Base-by-base conservation (phyloP, 2,888 invertebrate genomes). In the Biston betularia region DNA sequence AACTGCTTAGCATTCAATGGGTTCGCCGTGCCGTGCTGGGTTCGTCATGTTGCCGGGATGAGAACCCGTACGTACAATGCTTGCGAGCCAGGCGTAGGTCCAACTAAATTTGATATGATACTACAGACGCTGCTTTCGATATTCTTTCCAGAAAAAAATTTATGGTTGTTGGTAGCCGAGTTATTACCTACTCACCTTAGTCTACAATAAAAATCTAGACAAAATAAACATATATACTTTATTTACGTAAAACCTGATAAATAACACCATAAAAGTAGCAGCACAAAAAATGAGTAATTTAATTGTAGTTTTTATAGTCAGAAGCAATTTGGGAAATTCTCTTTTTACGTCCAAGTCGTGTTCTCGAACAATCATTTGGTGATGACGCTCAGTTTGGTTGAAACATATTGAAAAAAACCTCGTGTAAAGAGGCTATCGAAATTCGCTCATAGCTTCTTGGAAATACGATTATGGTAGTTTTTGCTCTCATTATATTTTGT, bases 401-500 rank as follows among this genome's bases (percentile, higher is more conserved):
- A 44, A 45, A 56, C 50, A 14, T 58, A 12, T 45, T 56, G 38
- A 46, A 38, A 50, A 44, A 56, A 63, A 49, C 9, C 4, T 34
- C 1, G 45, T 53, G 34, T 9, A 42, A 56, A 56, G 52, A 63
- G 40, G 35, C 15, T 55, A 63, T 44, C 48, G 34, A 50, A 45
- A 44, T 58, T 24, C 12, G 15, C 42, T 46, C 54, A 24, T 14
- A 8, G 12, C 24, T 63, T 65, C 65, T 63, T 34, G 38, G 56
- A 56, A 65, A 65, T 56, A 45, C 50, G 3, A 52, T 54, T 24
- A 15, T 45, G 50, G 34, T 24, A 24, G 57, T 69, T 69, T 69
- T 65, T 65, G 42, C 56, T 63, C n/a, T 33, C 44, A 46, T 61
- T 62, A 38, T 40, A 14, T 58, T 53, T 33, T 57, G 56, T 24